Percentiles rank a stretch among this genome's conserved stretches.
These are phyloP conservation scores for Staurois parvus DNA, from an alignment of 2,797 vertebrate genomes.

Conservation along the genomic window DNA sequence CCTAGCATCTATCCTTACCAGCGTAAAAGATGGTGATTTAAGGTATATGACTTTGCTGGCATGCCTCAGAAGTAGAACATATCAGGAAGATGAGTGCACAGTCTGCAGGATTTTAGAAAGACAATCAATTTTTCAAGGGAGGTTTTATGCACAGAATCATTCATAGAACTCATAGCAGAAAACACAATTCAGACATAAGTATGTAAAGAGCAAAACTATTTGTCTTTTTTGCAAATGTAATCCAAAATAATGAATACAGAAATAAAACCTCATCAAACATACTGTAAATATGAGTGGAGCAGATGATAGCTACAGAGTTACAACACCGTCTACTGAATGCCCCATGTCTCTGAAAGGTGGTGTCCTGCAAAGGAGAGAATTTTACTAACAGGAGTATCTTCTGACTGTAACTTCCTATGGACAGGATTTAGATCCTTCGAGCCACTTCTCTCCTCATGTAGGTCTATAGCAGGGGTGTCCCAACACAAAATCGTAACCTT, in stretches of 20 bases:
- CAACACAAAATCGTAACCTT: no score
- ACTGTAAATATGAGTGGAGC: not conserved
- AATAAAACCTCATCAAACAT: no score
- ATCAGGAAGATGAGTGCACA: not conserved
- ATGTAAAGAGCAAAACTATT: not conserved
- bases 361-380: not conserved
- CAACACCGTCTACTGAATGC: not conserved
- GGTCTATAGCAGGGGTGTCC: no score
- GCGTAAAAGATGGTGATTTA: constrained; percentile 14
- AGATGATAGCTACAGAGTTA: not conserved
- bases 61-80: not conserved
- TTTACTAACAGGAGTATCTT: not conserved
- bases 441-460: no score
- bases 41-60: not conserved
- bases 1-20: constrained; percentile 2
- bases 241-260: no score
- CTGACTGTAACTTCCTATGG: no score
- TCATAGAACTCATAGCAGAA: not conserved
- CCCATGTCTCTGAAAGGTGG: no score
- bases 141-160: not conserved
- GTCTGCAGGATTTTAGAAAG: not conserved
- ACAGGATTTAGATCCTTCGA: no score
- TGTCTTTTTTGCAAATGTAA: not conserved
- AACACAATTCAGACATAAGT: not conserved
- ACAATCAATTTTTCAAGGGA: not conserved